Evolutionary conservation across 1,140 invertebrate species (phyloP).

Genomic region (Drosophila nigrodunni): DNA sequence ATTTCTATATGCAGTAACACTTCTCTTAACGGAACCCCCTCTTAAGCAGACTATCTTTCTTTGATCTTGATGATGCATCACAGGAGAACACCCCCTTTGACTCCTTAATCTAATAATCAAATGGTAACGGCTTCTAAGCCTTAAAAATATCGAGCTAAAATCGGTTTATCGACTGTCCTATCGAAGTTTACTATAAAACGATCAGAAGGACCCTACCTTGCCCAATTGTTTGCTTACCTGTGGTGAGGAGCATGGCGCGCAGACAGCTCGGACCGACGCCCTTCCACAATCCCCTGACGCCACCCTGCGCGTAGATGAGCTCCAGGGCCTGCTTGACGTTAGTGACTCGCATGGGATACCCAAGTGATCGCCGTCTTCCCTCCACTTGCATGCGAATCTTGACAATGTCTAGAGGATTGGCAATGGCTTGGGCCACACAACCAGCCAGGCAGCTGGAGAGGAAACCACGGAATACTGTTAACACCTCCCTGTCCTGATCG

Average conservation of each 20-base stretch:
- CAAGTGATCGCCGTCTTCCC: constrained; percentile 7
- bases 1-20: too few relatives aligned
- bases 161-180: too few relatives aligned
- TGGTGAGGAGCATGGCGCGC: constrained; percentile 20
- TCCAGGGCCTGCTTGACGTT: constrained; percentile 7
- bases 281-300: constrained; percentile 18
- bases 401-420: constrained; percentile 27
- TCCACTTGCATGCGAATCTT: constrained; percentile 27
- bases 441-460: constrained; percentile 7
- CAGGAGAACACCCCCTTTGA: too few relatives aligned
- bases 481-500: not conserved
- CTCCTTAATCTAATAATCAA: too few relatives aligned
- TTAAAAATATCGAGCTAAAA: too few relatives aligned
- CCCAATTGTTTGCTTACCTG: constrained; percentile 6
- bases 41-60: too few relatives aligned
- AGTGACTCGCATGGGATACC: not conserved
- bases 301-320: not conserved
- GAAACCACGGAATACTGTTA: not conserved
- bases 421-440: constrained; percentile 11
- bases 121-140: too few relatives aligned
- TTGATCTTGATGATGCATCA: too few relatives aligned
- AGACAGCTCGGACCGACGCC: constrained; percentile 12
- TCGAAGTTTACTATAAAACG: too few relatives aligned
- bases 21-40: too few relatives aligned
- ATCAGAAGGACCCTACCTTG: too few relatives aligned